Percentiles rank a stretch among this genome's conserved stretches.
These are phyloP conservation scores for Euura saliciscinereae DNA, from an alignment of 1,140 invertebrate species.

Conservation along the genomic window DNA sequence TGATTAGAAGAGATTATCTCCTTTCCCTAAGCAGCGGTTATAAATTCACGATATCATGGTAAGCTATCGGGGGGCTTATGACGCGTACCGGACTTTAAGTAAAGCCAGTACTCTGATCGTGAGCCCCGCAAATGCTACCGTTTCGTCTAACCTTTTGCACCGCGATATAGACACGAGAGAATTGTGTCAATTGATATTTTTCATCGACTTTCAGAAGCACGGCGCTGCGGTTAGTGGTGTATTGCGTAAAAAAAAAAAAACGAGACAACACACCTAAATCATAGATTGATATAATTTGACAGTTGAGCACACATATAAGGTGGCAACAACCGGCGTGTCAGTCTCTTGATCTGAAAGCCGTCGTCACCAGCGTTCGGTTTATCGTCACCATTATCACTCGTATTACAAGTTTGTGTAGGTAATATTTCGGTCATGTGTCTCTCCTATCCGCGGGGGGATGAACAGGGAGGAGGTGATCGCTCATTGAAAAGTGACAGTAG, in stretches of 20 bases:
- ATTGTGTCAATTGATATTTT: background rate
- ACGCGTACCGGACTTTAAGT: background rate
- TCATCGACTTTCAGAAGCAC: too few species aligned
- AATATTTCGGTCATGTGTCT: background rate
- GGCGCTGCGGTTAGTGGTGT: too few species aligned
- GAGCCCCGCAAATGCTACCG: background rate
- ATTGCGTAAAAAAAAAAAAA: too few species aligned
- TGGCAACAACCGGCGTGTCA: background rate
- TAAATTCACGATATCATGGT: background rate
- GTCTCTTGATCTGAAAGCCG: background rate
- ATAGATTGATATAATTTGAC: background rate
- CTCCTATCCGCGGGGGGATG: background rate
- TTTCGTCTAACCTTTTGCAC: background rate
- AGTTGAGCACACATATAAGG: background rate
- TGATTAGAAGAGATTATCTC: background rate
- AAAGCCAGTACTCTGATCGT: background rate
- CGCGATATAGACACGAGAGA: background rate
- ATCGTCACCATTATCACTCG: slow-evolving; percentile 4
- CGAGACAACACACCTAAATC: too few species aligned
- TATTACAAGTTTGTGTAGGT: slow-evolving; percentile 1
- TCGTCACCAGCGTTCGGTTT: background rate
- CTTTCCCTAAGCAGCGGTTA: slow-evolving; percentile 1
- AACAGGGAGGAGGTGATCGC: background rate
- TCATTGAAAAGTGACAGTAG: slow-evolving; percentile 7
- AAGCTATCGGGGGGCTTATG: background rate